A percentile compares a stretch with the other conserved stretches of the same genome.
phyloP scores from a whole-genome alignment of 2,113 vertebrate species.

The Aleadryas rufinucha region DNA sequence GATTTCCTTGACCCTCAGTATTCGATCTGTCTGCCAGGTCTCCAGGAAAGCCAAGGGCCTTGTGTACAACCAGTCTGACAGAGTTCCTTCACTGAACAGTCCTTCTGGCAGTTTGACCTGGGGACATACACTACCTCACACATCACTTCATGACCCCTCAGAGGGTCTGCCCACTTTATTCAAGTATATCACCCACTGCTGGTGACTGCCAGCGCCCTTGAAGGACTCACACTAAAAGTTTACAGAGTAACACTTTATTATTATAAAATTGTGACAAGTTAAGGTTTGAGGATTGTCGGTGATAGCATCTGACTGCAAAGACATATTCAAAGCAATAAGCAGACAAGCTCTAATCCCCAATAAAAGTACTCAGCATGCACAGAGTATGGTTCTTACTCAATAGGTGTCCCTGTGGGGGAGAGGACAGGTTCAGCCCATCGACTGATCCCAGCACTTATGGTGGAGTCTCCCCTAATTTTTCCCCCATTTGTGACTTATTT shows the following conservation, averaged over 20 bases:
- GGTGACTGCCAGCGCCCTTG: neutral
- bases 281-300: neutral
- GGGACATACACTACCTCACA: too few relatives aligned
- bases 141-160: neutral
- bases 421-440: neutral
- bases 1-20: neutral
- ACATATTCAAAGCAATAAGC: neutral
- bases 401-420: neutral
- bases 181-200: too few relatives aligned
- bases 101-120: neutral
- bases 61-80: neutral
- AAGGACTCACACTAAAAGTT: neutral
- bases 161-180: rapidly evolving
- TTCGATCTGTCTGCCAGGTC: neutral
- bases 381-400: neutral
- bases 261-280: neutral
- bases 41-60: neutral
- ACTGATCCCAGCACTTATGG: neutral
- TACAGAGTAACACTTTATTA: neutral
- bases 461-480: neutral
- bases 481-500: neutral
- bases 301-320: neutral
- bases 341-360: neutral
- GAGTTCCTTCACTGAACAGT: neutral
- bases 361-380: neutral